Conservation (phyloP, 2,888 invertebrate species). For the Sicus ferrugineus region DNA sequence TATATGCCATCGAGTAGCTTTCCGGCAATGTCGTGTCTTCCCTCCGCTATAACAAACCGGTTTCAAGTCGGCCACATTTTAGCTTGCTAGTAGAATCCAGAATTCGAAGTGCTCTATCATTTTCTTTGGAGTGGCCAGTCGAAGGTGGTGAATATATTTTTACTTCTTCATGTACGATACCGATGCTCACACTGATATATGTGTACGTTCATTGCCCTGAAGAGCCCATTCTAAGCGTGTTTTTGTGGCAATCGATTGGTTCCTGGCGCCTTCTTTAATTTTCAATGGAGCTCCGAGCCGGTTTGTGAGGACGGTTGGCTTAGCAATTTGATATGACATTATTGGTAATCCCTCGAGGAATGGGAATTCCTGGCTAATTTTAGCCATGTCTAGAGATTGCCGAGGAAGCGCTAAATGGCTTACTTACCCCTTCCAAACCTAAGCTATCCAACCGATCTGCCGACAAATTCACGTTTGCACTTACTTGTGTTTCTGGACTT, state of each 20-base stretch:
- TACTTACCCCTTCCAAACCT: not conserved
- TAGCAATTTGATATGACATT: not conserved
- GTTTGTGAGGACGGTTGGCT: not conserved
- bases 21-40: too few relatives aligned
- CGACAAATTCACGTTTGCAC: not conserved
- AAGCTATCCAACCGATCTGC: not conserved
- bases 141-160: not conserved
- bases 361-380: not conserved
- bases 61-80: too few relatives aligned
- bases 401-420: not conserved
- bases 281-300: too few relatives aligned
- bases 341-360: not conserved
- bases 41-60: too few relatives aligned
- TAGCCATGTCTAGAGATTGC: not conserved
- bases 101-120: too few relatives aligned
- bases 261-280: too few relatives aligned
- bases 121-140: too few relatives aligned
- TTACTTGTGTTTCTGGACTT: not conserved
- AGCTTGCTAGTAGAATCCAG: too few relatives aligned
- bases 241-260: too few relatives aligned
- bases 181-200: not conserved
- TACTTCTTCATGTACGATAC: not conserved
- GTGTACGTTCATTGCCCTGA: not conserved
- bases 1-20: constrained; percentile 31
- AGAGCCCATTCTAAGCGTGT: too few relatives aligned